These are phyloP conservation scores for Protobothrops flavoviridis DNA, from an alignment of 2,113 vertebrate genomes.

Conservation along the genomic window DNA sequence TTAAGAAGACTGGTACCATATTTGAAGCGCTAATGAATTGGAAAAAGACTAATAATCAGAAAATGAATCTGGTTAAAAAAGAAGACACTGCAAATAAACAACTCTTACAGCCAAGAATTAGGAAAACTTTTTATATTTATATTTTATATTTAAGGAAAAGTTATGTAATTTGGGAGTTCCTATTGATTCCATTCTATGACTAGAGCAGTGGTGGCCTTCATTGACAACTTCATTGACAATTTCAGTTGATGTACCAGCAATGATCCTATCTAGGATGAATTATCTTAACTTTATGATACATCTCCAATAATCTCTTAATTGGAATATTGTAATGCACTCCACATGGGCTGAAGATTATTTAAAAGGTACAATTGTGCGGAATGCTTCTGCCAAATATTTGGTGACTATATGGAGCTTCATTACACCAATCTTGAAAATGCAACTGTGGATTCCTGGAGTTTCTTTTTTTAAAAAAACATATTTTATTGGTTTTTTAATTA, in stretches of 20 bases:
- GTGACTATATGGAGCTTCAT: neutral
- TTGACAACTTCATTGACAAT: neutral
- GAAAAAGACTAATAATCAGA: neutral
- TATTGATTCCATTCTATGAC: neutral
- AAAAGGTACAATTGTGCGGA: too few relatives aligned
- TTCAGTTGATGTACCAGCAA: too few relatives aligned
- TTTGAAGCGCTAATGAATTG: neutral
- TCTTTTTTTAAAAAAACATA: too few relatives aligned
- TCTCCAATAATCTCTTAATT: too few relatives aligned
- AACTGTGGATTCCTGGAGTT: neutral
- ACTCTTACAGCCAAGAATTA: neutral
- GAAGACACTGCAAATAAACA: neutral
- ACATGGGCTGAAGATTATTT: too few relatives aligned
- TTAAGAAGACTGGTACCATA: neutral
- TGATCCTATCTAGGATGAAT: too few relatives aligned
- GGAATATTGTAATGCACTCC: too few relatives aligned
- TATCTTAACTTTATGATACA: too few relatives aligned
- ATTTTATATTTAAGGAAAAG: neutral
- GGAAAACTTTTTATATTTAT: neutral
- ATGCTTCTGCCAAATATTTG: neutral
- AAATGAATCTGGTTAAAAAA: neutral
- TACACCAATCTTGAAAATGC: neutral
- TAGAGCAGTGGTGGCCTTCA: neutral
- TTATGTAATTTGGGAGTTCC: neutral
- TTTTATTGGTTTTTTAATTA: too few relatives aligned